These are phyloP conservation scores for Otolemur crassicaudatus DNA, from an alignment of 2,797 vertebrate species.

Conservation along the genomic window DNA sequence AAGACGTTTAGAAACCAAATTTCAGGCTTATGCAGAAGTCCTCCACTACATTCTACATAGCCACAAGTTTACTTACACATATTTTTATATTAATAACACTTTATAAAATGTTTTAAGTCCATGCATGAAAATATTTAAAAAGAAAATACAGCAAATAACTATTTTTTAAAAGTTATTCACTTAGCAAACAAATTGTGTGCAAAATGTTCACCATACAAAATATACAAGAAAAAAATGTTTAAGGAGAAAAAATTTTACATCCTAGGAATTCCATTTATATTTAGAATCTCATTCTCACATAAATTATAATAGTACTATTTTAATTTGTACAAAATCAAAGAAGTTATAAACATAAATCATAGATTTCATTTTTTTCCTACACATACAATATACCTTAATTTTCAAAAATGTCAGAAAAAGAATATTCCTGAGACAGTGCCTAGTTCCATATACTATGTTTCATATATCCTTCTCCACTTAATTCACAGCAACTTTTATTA, in stretches of 20 bases:
- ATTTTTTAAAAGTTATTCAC: conserved; percentile 32
- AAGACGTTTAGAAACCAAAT: conserved; percentile 17
- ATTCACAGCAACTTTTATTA: conserved; percentile 29
- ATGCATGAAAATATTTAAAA: conserved; percentile 59
- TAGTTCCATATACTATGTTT: conserved; percentile 37
- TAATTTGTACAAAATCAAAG: conserved; percentile 56
- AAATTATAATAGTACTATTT: conserved; percentile 36
- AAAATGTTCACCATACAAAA: conserved; percentile 57
- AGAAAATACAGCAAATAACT: not conserved
- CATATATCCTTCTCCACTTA: not conserved
- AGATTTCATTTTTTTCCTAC: conserved; percentile 33
- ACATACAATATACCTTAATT: conserved; percentile 11
- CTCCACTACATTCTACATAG: not conserved
- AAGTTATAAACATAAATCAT: conserved; percentile 31
- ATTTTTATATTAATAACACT: conserved; percentile 32
- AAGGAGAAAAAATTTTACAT: not conserved
- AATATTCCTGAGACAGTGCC: conserved; percentile 28
- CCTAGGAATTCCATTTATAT: conserved; percentile 52
- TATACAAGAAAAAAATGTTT: conserved; percentile 18
- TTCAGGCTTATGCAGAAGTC: not conserved
- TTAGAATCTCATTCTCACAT: conserved; percentile 34
- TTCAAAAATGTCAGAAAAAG: conserved; percentile 54
- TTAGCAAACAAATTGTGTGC: conserved; percentile 47
- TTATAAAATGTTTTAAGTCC: conserved; percentile 37
- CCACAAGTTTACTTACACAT: not conserved